A percentile compares a stretch with the other conserved stretches of the same genome.
phyloP scores from a whole-genome alignment of 37 sponge, comb jelly and placozoan genomes.

The Theonella swinhoei region DNA sequence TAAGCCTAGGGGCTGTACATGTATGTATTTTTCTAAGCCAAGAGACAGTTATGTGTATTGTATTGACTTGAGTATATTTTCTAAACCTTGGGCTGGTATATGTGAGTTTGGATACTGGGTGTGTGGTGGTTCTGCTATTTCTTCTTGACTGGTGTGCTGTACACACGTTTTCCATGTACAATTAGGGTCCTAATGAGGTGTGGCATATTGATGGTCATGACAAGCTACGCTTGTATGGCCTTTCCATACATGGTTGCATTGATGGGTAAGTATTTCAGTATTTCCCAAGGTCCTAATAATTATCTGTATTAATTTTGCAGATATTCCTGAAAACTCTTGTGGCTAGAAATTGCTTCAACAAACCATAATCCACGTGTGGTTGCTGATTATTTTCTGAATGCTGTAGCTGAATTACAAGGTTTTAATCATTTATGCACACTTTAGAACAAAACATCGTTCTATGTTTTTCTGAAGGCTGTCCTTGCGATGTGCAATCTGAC shows the following conservation, averaged over 20 bases:
- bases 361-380: conserved; percentile 1
- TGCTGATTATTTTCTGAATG: neutral
- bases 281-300: neutral
- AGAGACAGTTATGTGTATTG: no score
- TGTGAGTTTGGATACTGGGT: no score
- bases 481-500: conserved; percentile 1
- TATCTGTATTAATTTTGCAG: neutral
- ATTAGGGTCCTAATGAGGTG: neutral
- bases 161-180: no score
- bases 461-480: neutral
- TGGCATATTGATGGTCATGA: conserved; percentile 31
- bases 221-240: conserved; percentile 9
- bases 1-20: no score
- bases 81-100: no score
- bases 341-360: conserved; percentile 3
- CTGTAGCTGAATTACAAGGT: neutral
- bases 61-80: no score
- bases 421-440: neutral
- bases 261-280: conserved; percentile 22
- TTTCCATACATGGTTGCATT: conserved; percentile 24
- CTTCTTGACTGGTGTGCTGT: no score
- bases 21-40: no score
- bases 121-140: no score
- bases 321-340: neutral
- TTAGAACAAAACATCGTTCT: neutral